Conservation (phyloP, 2,113 vertebrate genomes). For the Tenrec ecaudatus region DNA sequence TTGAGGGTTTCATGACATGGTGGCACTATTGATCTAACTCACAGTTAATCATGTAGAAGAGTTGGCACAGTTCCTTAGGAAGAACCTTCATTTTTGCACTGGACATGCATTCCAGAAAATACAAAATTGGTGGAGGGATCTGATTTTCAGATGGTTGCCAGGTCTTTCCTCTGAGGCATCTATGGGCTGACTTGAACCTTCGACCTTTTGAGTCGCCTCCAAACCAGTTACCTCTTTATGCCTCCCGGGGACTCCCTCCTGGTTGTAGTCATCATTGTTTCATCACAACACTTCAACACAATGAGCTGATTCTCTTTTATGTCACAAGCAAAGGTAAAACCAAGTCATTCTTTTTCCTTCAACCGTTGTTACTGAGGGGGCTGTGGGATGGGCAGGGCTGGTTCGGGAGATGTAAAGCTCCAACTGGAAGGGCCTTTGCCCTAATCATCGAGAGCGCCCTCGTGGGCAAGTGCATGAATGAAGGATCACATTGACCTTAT, state of each 20-base stretch:
- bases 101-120: not conserved
- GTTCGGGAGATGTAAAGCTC: not conserved
- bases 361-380: not conserved
- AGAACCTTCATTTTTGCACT: not conserved
- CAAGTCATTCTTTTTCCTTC: not conserved
- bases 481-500: not conserved
- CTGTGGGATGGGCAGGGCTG: not conserved
- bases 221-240: not conserved
- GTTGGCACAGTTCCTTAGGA: not conserved
- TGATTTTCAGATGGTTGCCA: not conserved
- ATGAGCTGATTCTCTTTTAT: not conserved
- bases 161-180: not conserved
- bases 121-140: not conserved
- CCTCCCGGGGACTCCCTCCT: not conserved
- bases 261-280: slow-evolving; percentile 13
- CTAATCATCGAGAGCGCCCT: not conserved
- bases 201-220: not conserved
- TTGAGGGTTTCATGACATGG: slow-evolving; percentile 33
- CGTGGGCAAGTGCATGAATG: not conserved
- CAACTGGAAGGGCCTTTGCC: not conserved
- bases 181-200: not conserved
- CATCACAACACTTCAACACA: not conserved
- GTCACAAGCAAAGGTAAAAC: not conserved
- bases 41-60: not conserved
- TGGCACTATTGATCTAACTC: not conserved